Base-by-base conservation (phyloP, 2,888 invertebrate genomes). In the Harpagoxenus sublaevis region DNA sequence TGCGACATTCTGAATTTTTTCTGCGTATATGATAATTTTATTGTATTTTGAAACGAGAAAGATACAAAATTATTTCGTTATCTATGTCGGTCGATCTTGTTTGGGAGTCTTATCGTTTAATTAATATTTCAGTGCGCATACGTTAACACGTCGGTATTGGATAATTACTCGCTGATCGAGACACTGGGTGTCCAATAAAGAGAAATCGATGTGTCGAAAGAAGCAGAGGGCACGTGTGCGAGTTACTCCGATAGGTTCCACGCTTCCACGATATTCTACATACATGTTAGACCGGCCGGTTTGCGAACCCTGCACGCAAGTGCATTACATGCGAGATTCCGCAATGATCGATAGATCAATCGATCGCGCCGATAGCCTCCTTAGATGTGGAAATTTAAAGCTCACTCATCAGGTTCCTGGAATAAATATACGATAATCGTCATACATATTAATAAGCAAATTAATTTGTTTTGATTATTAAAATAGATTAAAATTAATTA, bases 221-320 rank as follows among this genome's bases (percentile, higher is more conserved):
- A 73, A n/a, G 39, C 48, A 39, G 51, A 73, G 31, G n/a, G 81
- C 70, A 84, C 78, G 70, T 60, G 81, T 60, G 71, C 71, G 48
- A 84, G 65, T 57, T 62, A 42, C 53, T 55, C 31, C n/a, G 48
- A 57, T 53, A 55, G 8, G 9, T 28, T 63, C 55, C 18, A 53
- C 42, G 15, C 3, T 60, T 63, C 55, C 18, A 53, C 42, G 15
- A 6, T 60, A 84, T 71, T 79, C 70, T 35, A 15, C 18, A 31
- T 31, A 68, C 53, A 42, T 51, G 48, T 55, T 68, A 53, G 74
- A 75, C 48, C 35, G 83, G 83, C 85, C 85, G 85, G 85, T 85
- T 85, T 75, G 71, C 71, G 39, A 82, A 55, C 63, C 83, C 45
- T n/a, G 28, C 35, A 31, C 31, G 62, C 51, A 73, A 73, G 28